Conservation (phyloP, 2,113 vertebrate species). For the Strigops habroptila region DNA sequence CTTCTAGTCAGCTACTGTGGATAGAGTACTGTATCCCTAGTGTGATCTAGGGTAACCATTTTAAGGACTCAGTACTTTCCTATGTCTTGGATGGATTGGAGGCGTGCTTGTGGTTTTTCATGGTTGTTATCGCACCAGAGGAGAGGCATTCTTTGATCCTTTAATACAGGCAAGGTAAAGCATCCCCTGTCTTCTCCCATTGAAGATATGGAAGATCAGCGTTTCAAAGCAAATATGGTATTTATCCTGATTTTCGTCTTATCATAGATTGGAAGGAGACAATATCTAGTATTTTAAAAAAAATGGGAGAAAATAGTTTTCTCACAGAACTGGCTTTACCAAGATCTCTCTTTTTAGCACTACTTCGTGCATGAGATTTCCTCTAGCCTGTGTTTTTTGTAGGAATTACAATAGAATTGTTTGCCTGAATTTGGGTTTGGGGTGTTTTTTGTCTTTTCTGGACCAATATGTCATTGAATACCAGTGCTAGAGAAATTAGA, state of each 20-base stretch:
- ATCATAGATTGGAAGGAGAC: not conserved
- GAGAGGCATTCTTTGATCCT: not conserved
- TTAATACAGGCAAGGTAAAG: not conserved
- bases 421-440: not conserved
- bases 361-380: not conserved
- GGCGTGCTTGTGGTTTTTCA: not conserved
- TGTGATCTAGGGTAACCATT: not conserved
- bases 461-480: not conserved
- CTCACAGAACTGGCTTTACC: not conserved
- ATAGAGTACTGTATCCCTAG: not conserved
- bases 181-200: fast-evolving
- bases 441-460: not conserved
- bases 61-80: not conserved
- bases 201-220: not conserved
- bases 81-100: not conserved
- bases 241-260: not conserved
- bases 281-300: not conserved
- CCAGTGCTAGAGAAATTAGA: not conserved
- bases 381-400: not conserved
- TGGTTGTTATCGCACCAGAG: not conserved
- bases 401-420: not conserved
- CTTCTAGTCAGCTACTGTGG: not conserved
- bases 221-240: not conserved
- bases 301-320: not conserved
- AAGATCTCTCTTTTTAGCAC: not conserved